Evolutionary conservation across 2,888 invertebrate species (phyloP).

Genomic region (Chesias legatella): DNA sequence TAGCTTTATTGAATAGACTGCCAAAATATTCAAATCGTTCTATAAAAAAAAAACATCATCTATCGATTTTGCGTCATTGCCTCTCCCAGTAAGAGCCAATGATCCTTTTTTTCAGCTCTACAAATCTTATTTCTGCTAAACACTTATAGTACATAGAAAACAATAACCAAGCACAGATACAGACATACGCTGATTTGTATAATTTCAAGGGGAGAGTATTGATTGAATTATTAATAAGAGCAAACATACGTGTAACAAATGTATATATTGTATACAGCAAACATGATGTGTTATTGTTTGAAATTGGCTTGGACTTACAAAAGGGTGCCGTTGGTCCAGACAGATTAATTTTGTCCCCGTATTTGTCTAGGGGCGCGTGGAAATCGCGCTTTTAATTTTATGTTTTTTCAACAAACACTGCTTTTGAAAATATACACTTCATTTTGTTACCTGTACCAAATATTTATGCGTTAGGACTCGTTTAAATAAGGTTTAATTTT

Average conservation of each 20-base stretch:
- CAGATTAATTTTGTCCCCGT: constrained; percentile 56
- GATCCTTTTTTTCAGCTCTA: no score
- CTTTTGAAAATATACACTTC: constrained; percentile 14
- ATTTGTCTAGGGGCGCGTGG: constrained; percentile 35
- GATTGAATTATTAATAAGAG: constrained; percentile 58
- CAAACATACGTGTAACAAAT: constrained; percentile 48
- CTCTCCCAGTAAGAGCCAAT: no score
- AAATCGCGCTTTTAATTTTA: constrained; percentile 29
- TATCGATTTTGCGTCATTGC: no score
- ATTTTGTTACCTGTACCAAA: constrained; percentile 5
- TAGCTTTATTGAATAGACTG: no score
- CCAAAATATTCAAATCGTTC: no score
- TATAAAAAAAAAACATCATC: no score
- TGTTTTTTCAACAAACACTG: constrained; percentile 25
- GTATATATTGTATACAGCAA: constrained; percentile 52
- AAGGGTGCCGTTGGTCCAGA: constrained; percentile 40
- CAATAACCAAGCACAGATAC: neutral
- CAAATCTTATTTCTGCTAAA: no score
- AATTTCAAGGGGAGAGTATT: constrained; percentile 28
- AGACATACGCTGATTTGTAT: no score
- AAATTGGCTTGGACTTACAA: constrained; percentile 54
- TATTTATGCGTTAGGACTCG: neutral
- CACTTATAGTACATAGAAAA: neutral
- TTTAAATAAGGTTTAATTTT: constrained; percentile 3
- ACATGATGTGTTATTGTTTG: constrained; percentile 64